Evolutionary conservation across 2,797 vertebrate species (phyloP).

Genomic region (Coluber constrictor): DNA sequence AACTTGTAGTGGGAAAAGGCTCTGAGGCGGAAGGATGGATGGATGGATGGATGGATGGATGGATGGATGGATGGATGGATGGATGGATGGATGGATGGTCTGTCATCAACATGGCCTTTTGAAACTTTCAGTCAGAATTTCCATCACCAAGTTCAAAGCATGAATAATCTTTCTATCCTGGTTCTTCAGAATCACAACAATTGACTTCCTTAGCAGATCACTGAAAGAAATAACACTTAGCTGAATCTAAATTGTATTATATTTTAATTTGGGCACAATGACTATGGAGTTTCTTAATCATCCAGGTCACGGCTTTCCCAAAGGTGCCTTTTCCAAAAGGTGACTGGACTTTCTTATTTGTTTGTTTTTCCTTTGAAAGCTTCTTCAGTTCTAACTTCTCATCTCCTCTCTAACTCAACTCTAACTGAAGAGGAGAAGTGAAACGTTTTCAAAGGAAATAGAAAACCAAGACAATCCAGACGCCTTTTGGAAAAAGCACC

Average conservation of each 20-base stretch:
- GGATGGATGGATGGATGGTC: not conserved
- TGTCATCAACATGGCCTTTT: not conserved
- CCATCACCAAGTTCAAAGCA: not conserved
- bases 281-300: not conserved
- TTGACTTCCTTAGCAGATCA: not conserved
- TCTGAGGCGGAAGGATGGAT: not conserved
- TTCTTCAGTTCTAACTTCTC: not conserved
- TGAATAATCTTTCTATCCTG: not conserved
- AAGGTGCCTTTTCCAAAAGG: not conserved
- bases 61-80: too few relatives aligned
- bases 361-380: not conserved
- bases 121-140: not conserved
- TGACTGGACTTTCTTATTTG: not conserved
- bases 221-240: not conserved
- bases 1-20: not conserved
- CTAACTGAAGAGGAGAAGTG: not conserved
- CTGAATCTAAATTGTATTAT: not conserved
- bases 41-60: too few relatives aligned
- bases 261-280: not conserved
- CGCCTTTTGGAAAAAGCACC: not conserved
- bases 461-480: not conserved
- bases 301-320: not conserved
- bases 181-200: not conserved
- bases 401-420: not conserved
- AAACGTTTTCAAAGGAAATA: not conserved